Evolutionary conservation across 2,113 vertebrate genomes (phyloP).

Genomic region (Laticauda laticaudata): DNA sequence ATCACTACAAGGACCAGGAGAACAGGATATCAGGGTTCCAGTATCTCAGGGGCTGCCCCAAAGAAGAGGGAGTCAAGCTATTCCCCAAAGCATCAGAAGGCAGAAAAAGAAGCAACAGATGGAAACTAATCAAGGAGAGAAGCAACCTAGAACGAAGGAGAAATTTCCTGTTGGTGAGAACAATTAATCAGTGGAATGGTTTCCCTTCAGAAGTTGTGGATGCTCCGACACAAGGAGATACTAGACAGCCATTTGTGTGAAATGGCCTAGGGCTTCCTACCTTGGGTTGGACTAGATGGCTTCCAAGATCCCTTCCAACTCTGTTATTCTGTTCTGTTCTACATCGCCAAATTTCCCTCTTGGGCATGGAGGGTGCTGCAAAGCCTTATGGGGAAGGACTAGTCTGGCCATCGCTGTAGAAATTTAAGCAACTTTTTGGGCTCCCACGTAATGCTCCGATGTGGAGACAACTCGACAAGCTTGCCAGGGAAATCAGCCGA

Average conservation of each 20-base stretch:
- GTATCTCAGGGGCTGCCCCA: background rate
- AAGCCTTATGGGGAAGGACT: background rate
- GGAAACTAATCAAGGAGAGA: background rate
- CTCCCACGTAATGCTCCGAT: background rate
- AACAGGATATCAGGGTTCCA: background rate
- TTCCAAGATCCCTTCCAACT: background rate
- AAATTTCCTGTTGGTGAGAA: background rate
- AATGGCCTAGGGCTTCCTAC: background rate
- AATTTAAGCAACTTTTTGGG: background rate
- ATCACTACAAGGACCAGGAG: background rate
- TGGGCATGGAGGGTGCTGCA: fast-evolving
- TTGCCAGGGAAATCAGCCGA: background rate
- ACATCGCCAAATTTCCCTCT: background rate
- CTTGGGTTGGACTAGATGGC: background rate
- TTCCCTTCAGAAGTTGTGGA: background rate
- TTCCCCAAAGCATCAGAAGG: background rate
- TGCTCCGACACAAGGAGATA: background rate
- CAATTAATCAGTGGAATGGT: background rate
- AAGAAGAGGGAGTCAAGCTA: background rate
- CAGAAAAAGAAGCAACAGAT: background rate
- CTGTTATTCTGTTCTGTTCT: background rate
- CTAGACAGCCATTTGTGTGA: background rate
- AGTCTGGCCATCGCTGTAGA: background rate
- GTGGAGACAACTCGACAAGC: fast-evolving
- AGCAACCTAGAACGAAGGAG: background rate